Evolutionary conservation across 2,888 invertebrate genomes (phyloP).

Genomic region (Stratiomys singularior): DNA sequence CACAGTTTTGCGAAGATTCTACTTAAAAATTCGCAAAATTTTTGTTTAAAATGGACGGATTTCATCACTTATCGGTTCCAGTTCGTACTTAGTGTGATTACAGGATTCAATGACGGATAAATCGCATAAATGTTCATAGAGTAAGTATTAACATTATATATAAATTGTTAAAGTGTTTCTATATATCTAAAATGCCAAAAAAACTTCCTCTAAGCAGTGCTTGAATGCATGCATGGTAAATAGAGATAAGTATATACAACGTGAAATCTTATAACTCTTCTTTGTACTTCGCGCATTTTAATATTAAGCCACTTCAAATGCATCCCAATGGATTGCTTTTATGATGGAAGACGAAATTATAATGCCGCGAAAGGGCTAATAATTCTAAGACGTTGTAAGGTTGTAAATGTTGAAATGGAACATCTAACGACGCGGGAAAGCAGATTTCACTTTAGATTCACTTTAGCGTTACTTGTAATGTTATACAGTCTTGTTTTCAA

Average conservation of each 20-base stretch:
- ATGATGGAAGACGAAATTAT: constrained; percentile 38
- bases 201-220: neutral
- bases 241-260: constrained; percentile 14
- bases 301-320: neutral
- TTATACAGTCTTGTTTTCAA: neutral
- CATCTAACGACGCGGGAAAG: neutral
- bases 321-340: neutral
- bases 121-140: neutral
- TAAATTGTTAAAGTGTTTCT: constrained; percentile 7
- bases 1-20: constrained; percentile 26
- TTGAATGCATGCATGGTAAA: neutral
- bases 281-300: constrained; percentile 43
- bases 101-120: neutral
- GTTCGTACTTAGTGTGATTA: constrained; percentile 13
- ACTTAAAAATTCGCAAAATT: neutral
- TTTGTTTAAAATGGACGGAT: constrained; percentile 39
- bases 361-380: neutral
- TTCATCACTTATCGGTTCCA: constrained; percentile 3
- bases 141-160: neutral
- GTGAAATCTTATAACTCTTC: constrained; percentile 22
- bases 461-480: neutral
- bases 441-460: neutral
- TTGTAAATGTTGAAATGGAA: neutral
- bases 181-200: neutral
- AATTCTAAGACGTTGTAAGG: neutral